These are phyloP conservation scores for Ophion ventricosus DNA, from an alignment of 2,888 invertebrate species.

Conservation along the genomic window DNA sequence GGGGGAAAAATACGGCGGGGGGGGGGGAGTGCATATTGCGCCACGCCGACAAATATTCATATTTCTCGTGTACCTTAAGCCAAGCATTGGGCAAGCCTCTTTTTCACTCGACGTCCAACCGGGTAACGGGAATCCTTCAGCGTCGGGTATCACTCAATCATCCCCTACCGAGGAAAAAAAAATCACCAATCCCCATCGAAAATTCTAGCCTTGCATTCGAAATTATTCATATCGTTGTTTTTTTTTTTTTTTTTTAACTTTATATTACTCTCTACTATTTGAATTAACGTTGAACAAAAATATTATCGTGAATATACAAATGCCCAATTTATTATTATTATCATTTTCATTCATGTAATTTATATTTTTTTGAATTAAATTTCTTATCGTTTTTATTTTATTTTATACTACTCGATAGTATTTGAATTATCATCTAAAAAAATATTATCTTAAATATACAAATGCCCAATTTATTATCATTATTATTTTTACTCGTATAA, in stretches of 20 bases:
- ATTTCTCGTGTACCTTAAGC: conserved; percentile 50
- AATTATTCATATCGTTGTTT: background rate
- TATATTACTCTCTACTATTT: background rate
- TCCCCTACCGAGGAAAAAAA: conserved; percentile 8
- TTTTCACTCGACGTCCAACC: conserved; percentile 60
- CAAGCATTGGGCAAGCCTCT: conserved; percentile 40
- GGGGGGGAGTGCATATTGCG: conserved; percentile 53
- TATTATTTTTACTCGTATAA: background rate
- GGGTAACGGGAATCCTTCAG: conserved; percentile 4
- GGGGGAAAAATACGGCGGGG: conserved; percentile 20
- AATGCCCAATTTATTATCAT: background rate
- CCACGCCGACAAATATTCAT: conserved; percentile 63
- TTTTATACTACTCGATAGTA: no score
- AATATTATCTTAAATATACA: no score
- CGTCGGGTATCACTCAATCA: conserved; percentile 23
- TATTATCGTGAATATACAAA: background rate
- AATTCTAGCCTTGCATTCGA: conserved; percentile 3
- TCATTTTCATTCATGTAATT: background rate
- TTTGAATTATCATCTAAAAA: no score
- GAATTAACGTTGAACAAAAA: background rate
- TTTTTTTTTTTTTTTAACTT: no score
- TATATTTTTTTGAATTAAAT: no score
- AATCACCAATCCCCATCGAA: conserved; percentile 18
- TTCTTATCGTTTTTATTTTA: no score
- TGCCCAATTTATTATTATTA: background rate